Percentiles rank a stretch among this genome's conserved stretches.
phyloP scores from a whole-genome alignment of 2,797 vertebrate genomes.

The Darevskia nairensis region DNA sequence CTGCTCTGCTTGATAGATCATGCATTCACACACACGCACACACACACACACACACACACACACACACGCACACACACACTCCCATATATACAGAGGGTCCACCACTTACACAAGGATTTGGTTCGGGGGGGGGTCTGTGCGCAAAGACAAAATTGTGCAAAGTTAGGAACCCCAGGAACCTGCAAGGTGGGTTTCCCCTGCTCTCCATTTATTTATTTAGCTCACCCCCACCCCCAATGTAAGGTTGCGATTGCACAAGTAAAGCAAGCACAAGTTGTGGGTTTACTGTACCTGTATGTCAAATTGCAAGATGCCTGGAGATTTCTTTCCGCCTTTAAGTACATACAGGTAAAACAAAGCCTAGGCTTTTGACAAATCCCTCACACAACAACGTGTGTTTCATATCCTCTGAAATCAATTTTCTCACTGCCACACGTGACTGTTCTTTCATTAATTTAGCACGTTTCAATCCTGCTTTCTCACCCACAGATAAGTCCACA shows the following conservation, averaged over 20 bases:
- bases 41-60: constrained; percentile 18
- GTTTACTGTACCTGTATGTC: neutral
- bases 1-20: neutral
- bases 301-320: constrained; percentile 37
- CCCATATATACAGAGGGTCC: too few relatives aligned
- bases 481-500: neutral
- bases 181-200: too few relatives aligned
- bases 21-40: neutral
- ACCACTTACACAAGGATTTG: too few relatives aligned
- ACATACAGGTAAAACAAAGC: constrained; percentile 26
- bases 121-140: too few relatives aligned
- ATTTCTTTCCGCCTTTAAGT: constrained; percentile 24
- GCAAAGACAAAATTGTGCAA: too few relatives aligned
- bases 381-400: constrained; percentile 46
- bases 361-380: constrained; percentile 40
- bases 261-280: too few relatives aligned
- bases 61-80: too few relatives aligned
- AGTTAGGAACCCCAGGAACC: too few relatives aligned
- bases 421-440: constrained; percentile 53
- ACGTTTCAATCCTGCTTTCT: neutral
- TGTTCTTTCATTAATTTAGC: neutral
- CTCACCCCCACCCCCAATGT: too few relatives aligned
- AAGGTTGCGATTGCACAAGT: neutral
- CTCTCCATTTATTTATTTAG: too few relatives aligned
- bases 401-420: constrained; percentile 65